phyloP scores from a whole-genome alignment of 2,797 vertebrate species.

The Phataginus tetradactyla region DNA sequence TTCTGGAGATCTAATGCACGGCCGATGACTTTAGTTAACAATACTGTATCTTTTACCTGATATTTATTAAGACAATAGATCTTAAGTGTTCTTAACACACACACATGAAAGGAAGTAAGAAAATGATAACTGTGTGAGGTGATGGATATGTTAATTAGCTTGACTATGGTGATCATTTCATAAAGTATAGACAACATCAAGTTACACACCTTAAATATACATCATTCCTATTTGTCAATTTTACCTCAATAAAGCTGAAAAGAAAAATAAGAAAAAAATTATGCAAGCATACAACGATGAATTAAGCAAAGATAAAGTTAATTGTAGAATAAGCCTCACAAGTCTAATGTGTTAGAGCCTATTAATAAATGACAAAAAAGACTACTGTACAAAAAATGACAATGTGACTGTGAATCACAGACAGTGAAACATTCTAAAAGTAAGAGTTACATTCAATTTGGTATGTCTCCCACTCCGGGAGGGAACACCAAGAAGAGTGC shows the following conservation, averaged over 20 bases:
- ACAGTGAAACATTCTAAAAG: neutral
- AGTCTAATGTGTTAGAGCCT: neutral
- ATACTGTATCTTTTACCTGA: neutral
- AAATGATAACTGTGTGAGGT: neutral
- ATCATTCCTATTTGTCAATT: neutral
- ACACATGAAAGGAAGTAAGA: neutral
- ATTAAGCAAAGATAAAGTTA: conserved; percentile 1
- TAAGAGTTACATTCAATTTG: neutral
- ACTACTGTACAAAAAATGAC: neutral
- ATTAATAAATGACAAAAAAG: neutral
- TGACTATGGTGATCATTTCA: neutral
- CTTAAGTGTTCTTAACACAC: neutral
- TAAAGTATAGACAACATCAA: neutral
- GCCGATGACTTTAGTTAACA: neutral
- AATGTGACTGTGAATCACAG: neutral
- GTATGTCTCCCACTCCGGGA: neutral
- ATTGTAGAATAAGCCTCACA: neutral
- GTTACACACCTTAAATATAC: neutral
- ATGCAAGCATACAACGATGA: neutral
- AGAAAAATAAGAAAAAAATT: neutral
- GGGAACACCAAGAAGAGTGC: neutral
- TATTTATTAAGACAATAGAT: neutral
- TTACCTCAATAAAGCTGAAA: neutral
- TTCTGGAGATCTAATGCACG: neutral
- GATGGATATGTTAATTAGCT: neutral